Percentiles rank a stretch among this genome's conserved stretches.
These are phyloP conservation scores for Cheilosia impressa DNA, from an alignment of 2,888 invertebrate genomes.

Conservation along the genomic window DNA sequence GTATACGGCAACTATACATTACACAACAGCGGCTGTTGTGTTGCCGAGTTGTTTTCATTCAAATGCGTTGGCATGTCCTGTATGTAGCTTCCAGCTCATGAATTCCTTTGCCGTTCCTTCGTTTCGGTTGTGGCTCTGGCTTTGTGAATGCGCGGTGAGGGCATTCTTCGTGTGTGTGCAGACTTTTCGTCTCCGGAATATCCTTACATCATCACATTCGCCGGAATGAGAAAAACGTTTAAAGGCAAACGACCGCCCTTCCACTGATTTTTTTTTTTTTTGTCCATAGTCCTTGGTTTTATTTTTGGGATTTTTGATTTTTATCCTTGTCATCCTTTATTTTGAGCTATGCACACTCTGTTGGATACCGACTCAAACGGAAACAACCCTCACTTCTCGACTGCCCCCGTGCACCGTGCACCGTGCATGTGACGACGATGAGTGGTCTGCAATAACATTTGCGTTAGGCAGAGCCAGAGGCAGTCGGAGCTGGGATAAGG, in stretches of 20 bases:
- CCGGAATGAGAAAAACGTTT: constrained; percentile 41
- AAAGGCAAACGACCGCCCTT: constrained; percentile 43
- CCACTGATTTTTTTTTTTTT: not conserved
- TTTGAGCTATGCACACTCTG: constrained; percentile 28
- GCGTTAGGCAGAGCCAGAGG: not conserved
- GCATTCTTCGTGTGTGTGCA: constrained; percentile 41
- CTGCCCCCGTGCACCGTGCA: constrained; percentile 1
- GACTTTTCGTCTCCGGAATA: constrained; percentile 65
- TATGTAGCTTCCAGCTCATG: constrained; percentile 66
- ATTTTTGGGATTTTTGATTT: constrained; percentile 26
- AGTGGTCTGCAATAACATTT: constrained; percentile 42
- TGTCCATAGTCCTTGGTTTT: constrained; percentile 34
- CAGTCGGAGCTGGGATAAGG: not conserved
- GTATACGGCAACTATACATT: not conserved
- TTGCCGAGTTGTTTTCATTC: constrained; percentile 9
- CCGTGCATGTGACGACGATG: constrained; percentile 10
- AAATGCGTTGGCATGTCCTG: constrained; percentile 49
- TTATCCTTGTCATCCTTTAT: constrained; percentile 22
- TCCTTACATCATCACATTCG: constrained; percentile 47
- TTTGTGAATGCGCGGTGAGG: constrained; percentile 45
- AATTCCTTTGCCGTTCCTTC: constrained; percentile 51
- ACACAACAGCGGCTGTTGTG: constrained; percentile 3
- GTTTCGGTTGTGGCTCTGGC: not conserved
- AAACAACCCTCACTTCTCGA: constrained; percentile 27
- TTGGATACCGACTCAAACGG: constrained; percentile 57